Evolutionary conservation across 1,140 invertebrate genomes (phyloP), one percentile per base, ranked within the genome.

Genomic region (Diabrotica virgifera): DNA sequence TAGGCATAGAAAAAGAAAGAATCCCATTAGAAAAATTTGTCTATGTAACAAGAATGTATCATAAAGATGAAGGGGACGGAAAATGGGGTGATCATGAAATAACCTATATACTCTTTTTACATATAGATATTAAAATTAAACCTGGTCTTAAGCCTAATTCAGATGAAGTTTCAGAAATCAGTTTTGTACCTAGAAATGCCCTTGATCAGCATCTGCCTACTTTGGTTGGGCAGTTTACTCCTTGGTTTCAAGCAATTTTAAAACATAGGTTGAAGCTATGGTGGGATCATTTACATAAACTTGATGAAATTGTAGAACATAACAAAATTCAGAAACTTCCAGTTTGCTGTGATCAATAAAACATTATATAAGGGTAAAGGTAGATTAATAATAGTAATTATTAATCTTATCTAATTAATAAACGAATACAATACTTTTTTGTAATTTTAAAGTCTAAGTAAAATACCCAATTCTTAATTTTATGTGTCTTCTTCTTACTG

Each of bases 21-120:
- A 80, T 90, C 68, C 75, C 87, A 35, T 83, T 86, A 0, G 83
- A 90, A 6, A 85, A 90, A 62, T 90, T 98, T 68, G 82, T 86
- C 7, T 96, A 91, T 72, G 75, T 98, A 24, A 97, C 95, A 0
- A 85, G 95, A 68, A 92, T 99, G 63, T 87, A 92, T 75, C 98
- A 99, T 79, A 85, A 88, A 70, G 89, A 94, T 62, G 79, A 82
- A 0, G 88, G 87, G 2, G 85, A 91, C 72, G 86, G 86, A 6
- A 83, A 85, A 38, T 98, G 93, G 92, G 96, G 95, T 14, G 97
- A 98, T 82, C 93, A 97, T 77, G 96, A 98, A 82, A 92, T 99
- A 58, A 96, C 98, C 80, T 97, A 98, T 78, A 90, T 98, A 35
- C 79, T 98, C 0, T 90, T 98, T 78, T 77, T 95, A 8, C 87